Percentiles rank a stretch among this genome's conserved stretches.
Evolutionary conservation across 2,113 vertebrate species (phyloP).

Genomic region (Hymenochirus boettgeri): DNA sequence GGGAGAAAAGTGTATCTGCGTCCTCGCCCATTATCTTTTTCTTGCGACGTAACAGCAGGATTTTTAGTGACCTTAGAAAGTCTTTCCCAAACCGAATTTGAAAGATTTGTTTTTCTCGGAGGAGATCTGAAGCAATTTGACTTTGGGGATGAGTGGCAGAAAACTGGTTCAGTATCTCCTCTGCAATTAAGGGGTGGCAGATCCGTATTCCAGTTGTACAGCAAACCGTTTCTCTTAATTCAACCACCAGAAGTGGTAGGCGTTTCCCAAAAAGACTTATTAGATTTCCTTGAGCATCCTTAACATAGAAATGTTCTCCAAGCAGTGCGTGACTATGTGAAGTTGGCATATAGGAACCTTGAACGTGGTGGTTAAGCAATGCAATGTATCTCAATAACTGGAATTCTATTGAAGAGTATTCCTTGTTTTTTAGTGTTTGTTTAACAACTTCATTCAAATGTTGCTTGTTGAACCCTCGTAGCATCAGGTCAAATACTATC

Average conservation of each 20-base stretch:
- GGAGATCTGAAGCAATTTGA: constrained; percentile 61
- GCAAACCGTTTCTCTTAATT: constrained; percentile 64
- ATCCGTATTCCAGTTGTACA: constrained; percentile 66
- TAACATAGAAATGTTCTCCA: constrained; percentile 34
- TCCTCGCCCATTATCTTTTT: constrained; percentile 68
- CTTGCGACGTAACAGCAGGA: constrained; percentile 64
- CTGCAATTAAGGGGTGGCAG: constrained; percentile 73
- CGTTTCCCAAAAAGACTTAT: constrained; percentile 58
- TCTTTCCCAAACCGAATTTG: constrained; percentile 67
- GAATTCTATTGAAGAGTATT: constrained; percentile 53
- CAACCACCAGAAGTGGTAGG: constrained; percentile 68
- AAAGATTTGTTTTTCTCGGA: constrained; percentile 60
- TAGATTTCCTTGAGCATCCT: constrained; percentile 47
- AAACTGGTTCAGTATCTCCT: constrained; percentile 73
- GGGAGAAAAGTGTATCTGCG: constrained; percentile 66
- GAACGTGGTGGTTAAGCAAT: constrained; percentile 74
- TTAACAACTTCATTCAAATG: constrained; percentile 62
- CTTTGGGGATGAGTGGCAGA: constrained; percentile 56
- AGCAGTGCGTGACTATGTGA: constrained; percentile 77
- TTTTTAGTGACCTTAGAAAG: constrained; percentile 63
- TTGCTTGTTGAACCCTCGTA: constrained; percentile 56
- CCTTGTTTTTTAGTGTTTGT: constrained; percentile 61
- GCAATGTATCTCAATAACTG: constrained; percentile 65
- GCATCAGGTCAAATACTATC: constrained; percentile 75
- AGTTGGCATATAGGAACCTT: constrained; percentile 68